These are phyloP conservation scores for Pyrocoelia pectoralis DNA, from an alignment of 2,888 invertebrate genomes.

Conservation along the genomic window DNA sequence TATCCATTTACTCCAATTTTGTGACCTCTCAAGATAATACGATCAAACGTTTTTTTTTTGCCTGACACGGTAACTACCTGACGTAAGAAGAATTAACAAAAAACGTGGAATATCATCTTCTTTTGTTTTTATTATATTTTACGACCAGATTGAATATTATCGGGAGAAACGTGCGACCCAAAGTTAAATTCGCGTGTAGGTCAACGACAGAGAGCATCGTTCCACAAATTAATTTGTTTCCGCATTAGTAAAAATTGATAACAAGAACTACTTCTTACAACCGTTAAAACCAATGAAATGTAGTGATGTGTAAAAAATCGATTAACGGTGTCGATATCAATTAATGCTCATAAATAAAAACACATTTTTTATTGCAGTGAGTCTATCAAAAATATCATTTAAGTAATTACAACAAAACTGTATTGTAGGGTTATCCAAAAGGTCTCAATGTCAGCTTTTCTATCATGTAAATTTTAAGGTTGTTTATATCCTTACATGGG, in stretches of 20 bases:
- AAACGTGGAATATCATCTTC: neutral
- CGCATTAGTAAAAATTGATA: neutral
- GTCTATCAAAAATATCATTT: neutral
- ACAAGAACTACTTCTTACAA: neutral
- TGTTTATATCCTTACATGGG: too few relatives aligned
- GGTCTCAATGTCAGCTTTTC: neutral
- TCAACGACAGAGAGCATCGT: conserved; percentile 6
- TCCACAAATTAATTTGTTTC: neutral
- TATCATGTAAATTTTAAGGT: too few relatives aligned
- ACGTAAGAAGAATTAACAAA: neutral
- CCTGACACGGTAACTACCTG: neutral
- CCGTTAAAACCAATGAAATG: too few relatives aligned
- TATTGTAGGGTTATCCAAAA: neutral
- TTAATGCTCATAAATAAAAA: neutral
- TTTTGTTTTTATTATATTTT: neutral
- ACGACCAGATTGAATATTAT: neutral
- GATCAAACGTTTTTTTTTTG: neutral
- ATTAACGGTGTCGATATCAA: neutral
- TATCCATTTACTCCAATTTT: neutral
- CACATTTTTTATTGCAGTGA: neutral
- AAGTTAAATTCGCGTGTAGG: neutral
- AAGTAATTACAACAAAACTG: neutral
- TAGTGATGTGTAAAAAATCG: neutral
- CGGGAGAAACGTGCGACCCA: conserved; percentile 1
- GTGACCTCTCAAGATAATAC: conserved; percentile 1